These are phyloP conservation scores for Lepidothrix coronata DNA, from an alignment of 2,113 vertebrate species.

Conservation along the genomic window DNA sequence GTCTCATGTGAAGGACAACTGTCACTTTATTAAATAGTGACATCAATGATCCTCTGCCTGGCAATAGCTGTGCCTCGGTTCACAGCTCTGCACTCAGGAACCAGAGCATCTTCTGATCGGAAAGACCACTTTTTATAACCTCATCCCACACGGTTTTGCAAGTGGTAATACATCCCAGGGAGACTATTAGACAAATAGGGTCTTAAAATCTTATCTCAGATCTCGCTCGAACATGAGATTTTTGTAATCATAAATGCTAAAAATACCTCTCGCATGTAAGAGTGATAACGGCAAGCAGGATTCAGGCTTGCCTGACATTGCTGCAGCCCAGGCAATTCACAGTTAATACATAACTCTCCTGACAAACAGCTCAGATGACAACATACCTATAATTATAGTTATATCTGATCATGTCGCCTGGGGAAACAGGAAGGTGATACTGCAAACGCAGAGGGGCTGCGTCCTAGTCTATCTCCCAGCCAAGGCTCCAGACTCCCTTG, in stretches of 20 bases:
- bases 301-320: neutral
- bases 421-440: conserved; percentile 8
- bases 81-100: neutral
- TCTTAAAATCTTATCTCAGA: conserved; percentile 48
- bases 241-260: conserved; percentile 56
- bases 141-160: neutral
- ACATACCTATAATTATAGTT: conserved; percentile 40
- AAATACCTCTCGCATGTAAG: neutral
- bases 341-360: conserved; percentile 11
- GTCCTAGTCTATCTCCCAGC: neutral
- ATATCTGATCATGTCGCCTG: neutral
- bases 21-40: conserved; percentile 35
- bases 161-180: conserved; percentile 8
- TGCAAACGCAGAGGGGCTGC: neutral
- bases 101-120: neutral
- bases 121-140: conserved; percentile 13
- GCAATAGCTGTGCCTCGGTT: neutral
- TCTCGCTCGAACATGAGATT: conserved; percentile 33
- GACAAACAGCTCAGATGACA: conserved; percentile 42
- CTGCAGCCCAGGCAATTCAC: neutral
- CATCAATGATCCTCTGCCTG: neutral
- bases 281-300: neutral
- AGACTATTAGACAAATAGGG: conserved; percentile 48
- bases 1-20: neutral
- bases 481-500: neutral